phyloP scores from a whole-genome alignment of 2,797 vertebrate genomes.

The Halcyon badia region DNA sequence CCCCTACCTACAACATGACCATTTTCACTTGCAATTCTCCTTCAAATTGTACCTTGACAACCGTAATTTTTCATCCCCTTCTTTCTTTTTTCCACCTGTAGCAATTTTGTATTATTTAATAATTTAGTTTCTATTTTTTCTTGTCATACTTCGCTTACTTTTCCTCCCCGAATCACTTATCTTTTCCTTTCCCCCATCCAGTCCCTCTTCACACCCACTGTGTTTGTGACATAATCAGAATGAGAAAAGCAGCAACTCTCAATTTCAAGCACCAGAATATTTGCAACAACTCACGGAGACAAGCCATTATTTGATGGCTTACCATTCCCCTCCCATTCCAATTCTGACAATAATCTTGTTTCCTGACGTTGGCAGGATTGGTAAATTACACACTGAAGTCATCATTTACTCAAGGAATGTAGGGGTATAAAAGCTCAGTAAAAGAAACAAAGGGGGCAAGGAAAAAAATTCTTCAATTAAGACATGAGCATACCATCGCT shows the following conservation, averaged over 20 bases:
- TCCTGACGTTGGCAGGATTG: not conserved
- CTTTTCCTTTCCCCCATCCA: not conserved
- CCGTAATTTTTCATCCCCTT: not conserved
- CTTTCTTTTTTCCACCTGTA: rapidly evolving
- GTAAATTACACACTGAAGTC: not conserved
- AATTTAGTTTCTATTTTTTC: not conserved
- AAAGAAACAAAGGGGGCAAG: not conserved
- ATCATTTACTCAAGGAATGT: not conserved
- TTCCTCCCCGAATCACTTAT: not conserved
- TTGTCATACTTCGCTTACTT: not conserved
- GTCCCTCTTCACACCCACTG: not conserved
- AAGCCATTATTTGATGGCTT: not conserved
- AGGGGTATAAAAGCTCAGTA: not conserved
- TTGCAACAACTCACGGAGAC: not conserved
- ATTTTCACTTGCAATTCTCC: not conserved
- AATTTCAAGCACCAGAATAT: not conserved
- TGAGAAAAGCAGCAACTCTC: not conserved
- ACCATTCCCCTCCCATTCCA: not conserved
- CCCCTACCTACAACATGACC: not conserved
- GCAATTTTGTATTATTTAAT: not conserved
- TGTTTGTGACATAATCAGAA: not conserved
- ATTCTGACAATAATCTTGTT: not conserved
- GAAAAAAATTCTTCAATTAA: not conserved
- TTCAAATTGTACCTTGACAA: not conserved
- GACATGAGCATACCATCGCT: not conserved